A percentile compares a stretch with the other conserved stretches of the same genome.
Evolutionary conservation across 30 jellyfish, hydroid and myxozoan species (phyloP).

Genomic region (Hydractinia symbiolongicarpus): DNA sequence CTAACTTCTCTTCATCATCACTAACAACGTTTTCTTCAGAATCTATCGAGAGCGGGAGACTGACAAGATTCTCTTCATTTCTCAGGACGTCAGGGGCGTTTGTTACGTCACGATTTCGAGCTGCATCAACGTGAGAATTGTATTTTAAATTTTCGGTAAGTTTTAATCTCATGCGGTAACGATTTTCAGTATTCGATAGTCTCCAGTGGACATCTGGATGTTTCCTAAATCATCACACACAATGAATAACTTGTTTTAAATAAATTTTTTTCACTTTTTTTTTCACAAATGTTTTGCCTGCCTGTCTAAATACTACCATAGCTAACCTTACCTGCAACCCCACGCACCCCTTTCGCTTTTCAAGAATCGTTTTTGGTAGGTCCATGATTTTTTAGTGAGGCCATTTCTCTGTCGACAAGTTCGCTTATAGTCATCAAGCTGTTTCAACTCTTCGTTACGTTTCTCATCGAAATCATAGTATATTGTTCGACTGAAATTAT

Average conservation of each 20-base stretch:
- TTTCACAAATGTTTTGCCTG: too few relatives aligned
- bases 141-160: constrained; percentile 46
- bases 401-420: constrained; percentile 38
- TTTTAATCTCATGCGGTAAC: constrained; percentile 87
- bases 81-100: constrained; percentile 11
- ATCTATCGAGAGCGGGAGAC: constrained; percentile 25
- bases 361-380: constrained; percentile 53
- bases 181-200: constrained; percentile 71
- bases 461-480: constrained; percentile 55
- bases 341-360: constrained; percentile 89
- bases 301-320: too few relatives aligned
- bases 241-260: not conserved
- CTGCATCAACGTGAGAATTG: constrained; percentile 65
- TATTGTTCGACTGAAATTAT: constrained; percentile 49
- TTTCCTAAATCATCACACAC: constrained; percentile 30
- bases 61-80: constrained; percentile 35
- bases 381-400: constrained; percentile 66
- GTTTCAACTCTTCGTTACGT: constrained; percentile 41
- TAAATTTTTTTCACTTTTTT: too few relatives aligned
- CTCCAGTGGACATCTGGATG: constrained; percentile 44
- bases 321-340: constrained; percentile 43
- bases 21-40: constrained; percentile 27
- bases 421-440: constrained; percentile 36
- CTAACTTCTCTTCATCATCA: constrained; percentile 32
- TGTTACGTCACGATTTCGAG: constrained; percentile 29